Evolutionary conservation across 2,797 vertebrate species (phyloP).

Genomic region (Rhynchotus rufescens): DNA sequence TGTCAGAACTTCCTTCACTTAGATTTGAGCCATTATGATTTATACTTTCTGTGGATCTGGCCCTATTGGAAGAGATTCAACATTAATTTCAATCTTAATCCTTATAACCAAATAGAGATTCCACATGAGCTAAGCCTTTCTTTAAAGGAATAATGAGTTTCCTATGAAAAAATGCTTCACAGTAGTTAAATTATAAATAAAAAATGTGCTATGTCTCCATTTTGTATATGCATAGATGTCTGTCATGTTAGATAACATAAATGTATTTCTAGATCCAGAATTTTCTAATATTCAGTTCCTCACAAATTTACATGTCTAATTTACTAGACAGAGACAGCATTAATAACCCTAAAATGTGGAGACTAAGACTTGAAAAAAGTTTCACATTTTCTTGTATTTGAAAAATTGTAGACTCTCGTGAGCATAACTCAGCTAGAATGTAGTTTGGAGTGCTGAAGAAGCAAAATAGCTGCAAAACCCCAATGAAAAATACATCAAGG

Average conservation of each 20-base stretch:
- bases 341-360: not conserved
- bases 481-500: not conserved
- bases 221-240: not conserved
- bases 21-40: not conserved
- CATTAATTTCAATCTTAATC: constrained; percentile 43
- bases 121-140: not conserved
- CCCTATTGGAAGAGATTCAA: constrained; percentile 18
- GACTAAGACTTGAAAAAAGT: not conserved
- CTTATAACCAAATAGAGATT: constrained; percentile 21
- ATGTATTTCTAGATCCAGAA: not conserved
- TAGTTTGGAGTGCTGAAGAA: not conserved
- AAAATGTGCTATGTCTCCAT: not conserved
- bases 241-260: not conserved
- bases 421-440: not conserved
- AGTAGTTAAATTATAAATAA: not conserved
- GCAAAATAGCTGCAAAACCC: not conserved
- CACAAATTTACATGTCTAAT: not conserved
- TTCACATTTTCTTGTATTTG: not conserved
- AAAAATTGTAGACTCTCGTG: not conserved
- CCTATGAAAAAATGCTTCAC: not conserved
- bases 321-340: not conserved
- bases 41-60: constrained; percentile 8
- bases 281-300: not conserved
- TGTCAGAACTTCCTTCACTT: constrained; percentile 27
- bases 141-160: constrained; percentile 33